These are phyloP conservation scores for Labia minor DNA, from an alignment of 2,888 invertebrate species.

Conservation along the genomic window DNA sequence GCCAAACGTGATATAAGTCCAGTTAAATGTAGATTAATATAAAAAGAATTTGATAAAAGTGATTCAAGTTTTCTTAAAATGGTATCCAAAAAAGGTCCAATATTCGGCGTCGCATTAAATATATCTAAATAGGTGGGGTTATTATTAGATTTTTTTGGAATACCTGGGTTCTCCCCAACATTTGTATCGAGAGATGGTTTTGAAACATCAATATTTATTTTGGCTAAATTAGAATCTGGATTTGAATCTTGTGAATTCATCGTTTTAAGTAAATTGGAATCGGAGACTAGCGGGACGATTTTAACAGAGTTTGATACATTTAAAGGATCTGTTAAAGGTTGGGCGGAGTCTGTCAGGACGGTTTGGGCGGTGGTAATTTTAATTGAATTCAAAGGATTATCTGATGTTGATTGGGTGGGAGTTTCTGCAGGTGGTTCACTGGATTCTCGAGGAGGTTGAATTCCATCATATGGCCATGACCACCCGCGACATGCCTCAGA, in stretches of 20 bases:
- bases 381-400: conserved; percentile 18
- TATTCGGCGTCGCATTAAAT: conserved; percentile 35
- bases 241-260: neutral
- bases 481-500: conserved; percentile 63
- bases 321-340: neutral
- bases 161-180: neutral
- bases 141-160: neutral
- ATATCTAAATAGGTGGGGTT: conserved; percentile 28
- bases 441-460: conserved; percentile 35
- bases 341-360: conserved; percentile 30
- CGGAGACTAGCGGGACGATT: neutral
- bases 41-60: conserved; percentile 72
- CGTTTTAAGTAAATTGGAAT: neutral
- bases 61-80: conserved; percentile 71
- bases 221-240: neutral
- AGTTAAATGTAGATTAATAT: conserved; percentile 77
- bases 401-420: conserved; percentile 30
- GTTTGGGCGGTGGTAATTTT: conserved; percentile 28
- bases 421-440: conserved; percentile 38
- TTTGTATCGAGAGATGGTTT: neutral
- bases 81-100: conserved; percentile 56
- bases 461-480: conserved; percentile 68
- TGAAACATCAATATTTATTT: neutral
- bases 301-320: conserved; percentile 27
- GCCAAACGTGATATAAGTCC: conserved; percentile 76